These are phyloP conservation scores for Erithacus rubecula DNA, from an alignment of 2,797 vertebrate species.

Conservation along the genomic window DNA sequence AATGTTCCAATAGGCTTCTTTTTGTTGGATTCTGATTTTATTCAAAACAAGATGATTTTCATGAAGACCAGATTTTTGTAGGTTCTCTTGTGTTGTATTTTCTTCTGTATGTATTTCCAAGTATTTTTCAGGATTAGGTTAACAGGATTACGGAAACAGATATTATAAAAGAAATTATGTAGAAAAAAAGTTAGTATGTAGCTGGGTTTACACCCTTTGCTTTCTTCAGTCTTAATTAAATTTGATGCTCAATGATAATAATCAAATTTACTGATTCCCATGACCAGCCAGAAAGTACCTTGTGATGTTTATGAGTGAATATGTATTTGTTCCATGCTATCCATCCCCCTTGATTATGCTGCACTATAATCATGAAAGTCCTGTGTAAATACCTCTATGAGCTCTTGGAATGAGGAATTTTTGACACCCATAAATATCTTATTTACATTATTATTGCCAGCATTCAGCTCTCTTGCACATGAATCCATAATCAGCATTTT, in stretches of 20 bases:
- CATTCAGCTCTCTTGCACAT: neutral
- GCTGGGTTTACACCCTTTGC: neutral
- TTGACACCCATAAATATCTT: neutral
- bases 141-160: slow-evolving; percentile 5
- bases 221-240: neutral
- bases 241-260: neutral
- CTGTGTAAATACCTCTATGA: neutral
- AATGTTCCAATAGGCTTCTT: neutral
- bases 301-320: neutral
- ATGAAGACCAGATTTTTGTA: neutral
- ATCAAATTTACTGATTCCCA: neutral
- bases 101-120: neutral
- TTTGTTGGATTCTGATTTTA: neutral
- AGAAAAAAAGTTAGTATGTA: neutral
- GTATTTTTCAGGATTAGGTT: neutral
- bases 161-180: neutral
- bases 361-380: neutral
- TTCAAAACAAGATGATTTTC: neutral
- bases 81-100: neutral
- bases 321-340: neutral
- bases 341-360: neutral
- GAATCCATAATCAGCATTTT: slow-evolving; percentile 7
- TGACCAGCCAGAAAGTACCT: neutral
- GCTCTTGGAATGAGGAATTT: neutral
- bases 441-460: neutral